phyloP scores from a whole-genome alignment of 2,797 vertebrate genomes.

The Apodemus agrarius region DNA sequence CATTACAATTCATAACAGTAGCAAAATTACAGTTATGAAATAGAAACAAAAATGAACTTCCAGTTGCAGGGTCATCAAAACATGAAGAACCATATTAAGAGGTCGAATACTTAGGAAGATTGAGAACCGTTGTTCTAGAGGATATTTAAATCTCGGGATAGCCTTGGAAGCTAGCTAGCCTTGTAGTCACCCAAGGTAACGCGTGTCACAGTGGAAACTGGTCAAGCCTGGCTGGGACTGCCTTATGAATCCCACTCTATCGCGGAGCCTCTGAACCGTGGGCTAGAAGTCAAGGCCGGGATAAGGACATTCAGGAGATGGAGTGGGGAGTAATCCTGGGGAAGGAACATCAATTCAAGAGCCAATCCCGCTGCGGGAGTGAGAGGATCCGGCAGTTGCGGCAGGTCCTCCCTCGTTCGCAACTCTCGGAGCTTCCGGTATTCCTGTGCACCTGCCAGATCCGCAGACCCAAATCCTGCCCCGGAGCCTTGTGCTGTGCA shows the following conservation, averaged over 20 bases:
- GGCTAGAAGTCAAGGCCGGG: neutral
- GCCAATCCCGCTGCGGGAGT: neutral
- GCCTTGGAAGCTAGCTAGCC: neutral
- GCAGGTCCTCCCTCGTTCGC: neutral
- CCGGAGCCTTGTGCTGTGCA: neutral
- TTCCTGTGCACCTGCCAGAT: neutral
- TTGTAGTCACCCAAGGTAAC: neutral
- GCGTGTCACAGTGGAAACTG: neutral
- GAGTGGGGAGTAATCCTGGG: no score
- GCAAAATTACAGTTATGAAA: neutral
- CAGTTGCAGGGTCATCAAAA: neutral
- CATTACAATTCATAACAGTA: neutral
- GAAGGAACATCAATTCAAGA: neutral
- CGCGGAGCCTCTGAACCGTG: neutral
- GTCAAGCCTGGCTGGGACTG: neutral
- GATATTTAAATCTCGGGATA: neutral
- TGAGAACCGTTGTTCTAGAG: neutral
- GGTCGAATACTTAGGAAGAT: neutral
- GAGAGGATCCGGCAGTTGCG: neutral
- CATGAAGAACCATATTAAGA: neutral
- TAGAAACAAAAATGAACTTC: neutral
- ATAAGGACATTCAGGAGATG: neutral
- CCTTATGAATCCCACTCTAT: neutral
- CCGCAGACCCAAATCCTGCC: neutral
- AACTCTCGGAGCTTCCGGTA: neutral